Evolutionary conservation across 2,888 invertebrate genomes (phyloP), one percentile per base, ranked within the genome.

Genomic region (Rotaria socialis): DNA sequence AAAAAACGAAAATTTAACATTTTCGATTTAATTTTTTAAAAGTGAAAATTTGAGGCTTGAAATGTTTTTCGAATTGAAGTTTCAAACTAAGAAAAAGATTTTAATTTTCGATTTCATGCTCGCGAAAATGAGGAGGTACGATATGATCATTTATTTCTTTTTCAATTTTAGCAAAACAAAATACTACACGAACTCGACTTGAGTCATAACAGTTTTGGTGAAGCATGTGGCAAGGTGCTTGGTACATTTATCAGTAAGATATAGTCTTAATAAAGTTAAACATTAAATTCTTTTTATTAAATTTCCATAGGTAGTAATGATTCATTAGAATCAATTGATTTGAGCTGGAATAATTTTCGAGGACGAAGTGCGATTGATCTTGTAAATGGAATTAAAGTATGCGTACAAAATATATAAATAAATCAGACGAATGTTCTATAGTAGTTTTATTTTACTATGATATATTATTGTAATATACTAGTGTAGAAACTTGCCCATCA

Each of bases 291-390:
- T 35, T 2, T 35, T 35, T 1, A 35, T 35, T 1, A 35, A 35
- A 35, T 35, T 85, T 87, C 86, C 11, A 8, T 88, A 90, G 90
- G 89, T 88, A 88, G 89, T 52, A 91, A 91, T 87, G 91, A 91
- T 86, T 89, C 89, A 58, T 88, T 91, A 16, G 90, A 90, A 85
- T 87, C 88, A 19, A 85, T 91, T 19, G 90, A 91, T 87, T 88
- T 91, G n/a, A 90, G 90, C 87, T 91, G 91, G 91, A 91, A 91
- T 87, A 89, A 90, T 75, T 88, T 91, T 19, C 88, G 90, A 74
- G 89, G 89, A 56, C 88, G 88, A 86, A 90, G 90, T 47, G 90
- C 90, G 43, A 88, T 89, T 60, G 89, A 89, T 19, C 88, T 91
- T 60, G 90, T 90, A 10, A 89, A 89, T 86, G 90, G 91, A 24